A percentile compares a stretch with the other conserved stretches of the same genome.
Conservation (phyloP, 2,113 vertebrate genomes). For the Caranx melampygus region DNA sequence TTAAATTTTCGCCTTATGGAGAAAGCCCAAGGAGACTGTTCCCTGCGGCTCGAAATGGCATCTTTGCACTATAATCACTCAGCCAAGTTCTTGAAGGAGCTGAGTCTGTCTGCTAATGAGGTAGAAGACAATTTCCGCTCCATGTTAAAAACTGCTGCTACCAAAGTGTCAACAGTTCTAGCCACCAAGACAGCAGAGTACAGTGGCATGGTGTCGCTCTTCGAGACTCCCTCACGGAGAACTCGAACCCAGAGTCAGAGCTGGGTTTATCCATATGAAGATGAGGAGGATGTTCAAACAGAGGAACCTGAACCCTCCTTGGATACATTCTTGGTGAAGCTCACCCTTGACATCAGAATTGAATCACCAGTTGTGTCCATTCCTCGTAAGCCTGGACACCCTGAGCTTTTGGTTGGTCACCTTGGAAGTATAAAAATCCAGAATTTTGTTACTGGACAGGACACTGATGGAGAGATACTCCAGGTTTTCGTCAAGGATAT, state of each 20-base stretch:
- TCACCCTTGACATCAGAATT: constrained; percentile 93
- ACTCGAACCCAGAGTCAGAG: constrained; percentile 80
- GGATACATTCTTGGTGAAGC: constrained; percentile 89
- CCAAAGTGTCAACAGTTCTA: constrained; percentile 94
- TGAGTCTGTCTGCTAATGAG: constrained; percentile 94
- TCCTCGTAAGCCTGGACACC: constrained; percentile 93
- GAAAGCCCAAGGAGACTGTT: constrained; percentile 91
- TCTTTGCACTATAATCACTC: constrained; percentile 98
- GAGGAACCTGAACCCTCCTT: constrained; percentile 72
- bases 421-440: constrained; percentile 95
- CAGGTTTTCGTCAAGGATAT: constrained; percentile 97
- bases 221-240: constrained; percentile 87
- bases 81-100: constrained; percentile 93
- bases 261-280: constrained; percentile 82
- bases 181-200: constrained; percentile 97
- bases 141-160: constrained; percentile 94
- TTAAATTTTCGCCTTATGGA: constrained; percentile 91
- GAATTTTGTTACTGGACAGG: constrained; percentile 91
- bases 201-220: constrained; percentile 95
- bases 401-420: constrained; percentile 93
- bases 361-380: constrained; percentile 96
- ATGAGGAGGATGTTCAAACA: constrained; percentile 78
- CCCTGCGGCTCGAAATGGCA: constrained; percentile 92
- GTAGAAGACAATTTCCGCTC: constrained; percentile 94
- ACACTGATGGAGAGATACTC: constrained; percentile 87